Evolutionary conservation across 1,140 invertebrate species (phyloP), one percentile per base, ranked within the genome.

Genomic region (Whitmania pigra): DNA sequence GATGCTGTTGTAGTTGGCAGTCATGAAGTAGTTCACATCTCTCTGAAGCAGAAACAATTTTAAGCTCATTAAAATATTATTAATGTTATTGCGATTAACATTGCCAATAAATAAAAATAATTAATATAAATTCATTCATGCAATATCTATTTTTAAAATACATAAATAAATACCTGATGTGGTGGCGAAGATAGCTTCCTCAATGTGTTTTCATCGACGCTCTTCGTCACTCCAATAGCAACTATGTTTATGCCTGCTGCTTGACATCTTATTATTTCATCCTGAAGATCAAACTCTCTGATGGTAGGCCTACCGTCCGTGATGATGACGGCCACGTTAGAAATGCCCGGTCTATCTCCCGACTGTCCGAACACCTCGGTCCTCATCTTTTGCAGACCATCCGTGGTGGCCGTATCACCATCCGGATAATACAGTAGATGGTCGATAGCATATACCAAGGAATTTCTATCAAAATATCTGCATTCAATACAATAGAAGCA

Each of bases 331-430:
- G 71, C 71, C 25, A 60, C 17, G 25, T 74, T 74, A 31, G 29
- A 6, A 7, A 67, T 71, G 22, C 72, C 71, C 25, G 74, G 67
- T 13, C 74, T 57, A 25, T 74, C 71, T 11, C 71, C 71, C 25
- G 43, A 17, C 27, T 15, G 27, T 3, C n/a, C n/a, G 54, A 71
- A 71, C 27, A 71, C 53, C 55, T 71, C 22, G 27, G 49, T 71
- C 29, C 71, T 57, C 71, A 71, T 71, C 54, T 53, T 20, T 18
- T 5, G 40, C 25, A 71, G 53, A 5, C 71, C 71, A 5, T 27
- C 54, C 20, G 53, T 31, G 18, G 54, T 71, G 53, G 29, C 53
- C 20, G 71, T 71, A 20, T 55, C 57, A 9, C 71, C 71, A n/a
- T 54, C 71, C 0, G 36, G 43, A 17, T 54, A 2, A 49, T 70